These are phyloP conservation scores for Sicus ferrugineus DNA, from an alignment of 2,888 invertebrate species.

Conservation along the genomic window DNA sequence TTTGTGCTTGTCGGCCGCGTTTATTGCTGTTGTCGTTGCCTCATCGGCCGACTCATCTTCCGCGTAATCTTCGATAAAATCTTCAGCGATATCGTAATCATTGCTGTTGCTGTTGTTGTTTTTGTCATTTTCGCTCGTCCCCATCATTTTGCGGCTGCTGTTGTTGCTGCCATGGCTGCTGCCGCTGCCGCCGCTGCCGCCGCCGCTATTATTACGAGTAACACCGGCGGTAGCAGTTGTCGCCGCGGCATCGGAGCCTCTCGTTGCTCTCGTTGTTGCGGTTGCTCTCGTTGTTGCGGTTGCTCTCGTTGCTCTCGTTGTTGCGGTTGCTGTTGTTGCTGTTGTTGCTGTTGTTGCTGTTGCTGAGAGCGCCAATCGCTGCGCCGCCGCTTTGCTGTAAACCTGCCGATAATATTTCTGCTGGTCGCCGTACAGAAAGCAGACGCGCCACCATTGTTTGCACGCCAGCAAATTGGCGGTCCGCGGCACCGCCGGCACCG, in stretches of 20 bases:
- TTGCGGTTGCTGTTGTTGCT: slow-evolving; percentile 40
- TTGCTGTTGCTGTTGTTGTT: slow-evolving; percentile 5
- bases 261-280: slow-evolving; percentile 39
- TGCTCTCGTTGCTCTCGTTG: slow-evolving; percentile 37
- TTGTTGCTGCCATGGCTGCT: slow-evolving; percentile 24
- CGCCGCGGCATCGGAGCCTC: slow-evolving; percentile 38
- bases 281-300: slow-evolving; percentile 36
- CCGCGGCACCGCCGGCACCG: slow-evolving; percentile 64
- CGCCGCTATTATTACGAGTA: slow-evolving; percentile 34
- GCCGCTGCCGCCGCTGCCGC: slow-evolving; percentile 36
- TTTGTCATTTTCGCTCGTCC: slow-evolving; percentile 41
- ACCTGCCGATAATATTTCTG: slow-evolving; percentile 85
- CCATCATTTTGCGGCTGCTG: slow-evolving; percentile 34
- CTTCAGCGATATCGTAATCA: slow-evolving; percentile 45
- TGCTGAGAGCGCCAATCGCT: slow-evolving; percentile 65
- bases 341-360: slow-evolving; percentile 33
- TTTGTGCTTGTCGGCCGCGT: slow-evolving; percentile 19
- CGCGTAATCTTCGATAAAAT: slow-evolving; percentile 52
- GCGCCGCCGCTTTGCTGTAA: slow-evolving; percentile 71
- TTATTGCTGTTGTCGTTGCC: slow-evolving; percentile 31
- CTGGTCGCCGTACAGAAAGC: slow-evolving; percentile 87
- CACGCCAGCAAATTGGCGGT: slow-evolving; percentile 81
- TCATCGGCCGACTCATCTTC: slow-evolving; percentile 35
- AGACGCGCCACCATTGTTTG: slow-evolving; percentile 90
- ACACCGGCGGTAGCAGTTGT: slow-evolving; percentile 32